phyloP scores from a whole-genome alignment of 2,113 vertebrate species.

The Proterorhinus semilunaris region DNA sequence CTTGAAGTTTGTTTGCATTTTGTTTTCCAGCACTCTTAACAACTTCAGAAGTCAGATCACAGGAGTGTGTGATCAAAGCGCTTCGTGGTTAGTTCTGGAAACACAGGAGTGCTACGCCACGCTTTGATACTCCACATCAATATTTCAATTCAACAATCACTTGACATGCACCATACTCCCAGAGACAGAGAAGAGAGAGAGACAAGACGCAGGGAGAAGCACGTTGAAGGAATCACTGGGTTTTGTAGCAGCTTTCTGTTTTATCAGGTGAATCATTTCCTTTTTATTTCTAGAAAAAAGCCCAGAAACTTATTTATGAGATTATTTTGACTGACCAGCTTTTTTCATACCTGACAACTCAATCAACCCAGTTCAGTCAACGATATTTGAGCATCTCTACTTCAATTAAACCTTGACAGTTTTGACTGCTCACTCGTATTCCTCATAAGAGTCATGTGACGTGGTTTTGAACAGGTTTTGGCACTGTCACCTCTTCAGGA shows the following conservation, averaged over 20 bases:
- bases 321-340: too few relatives aligned
- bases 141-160: constrained; percentile 85
- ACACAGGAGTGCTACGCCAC: constrained; percentile 80
- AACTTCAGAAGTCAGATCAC: constrained; percentile 86
- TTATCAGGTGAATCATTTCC: not conserved
- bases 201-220: constrained; percentile 46
- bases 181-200: constrained; percentile 69
- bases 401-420: too few relatives aligned
- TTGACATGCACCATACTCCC: constrained; percentile 82
- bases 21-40: constrained; percentile 84
- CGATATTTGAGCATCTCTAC: too few relatives aligned
- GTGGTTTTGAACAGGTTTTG: too few relatives aligned
- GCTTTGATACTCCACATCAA: constrained; percentile 87
- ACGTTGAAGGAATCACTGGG: constrained; percentile 43
- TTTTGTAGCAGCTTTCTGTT: constrained; percentile 36
- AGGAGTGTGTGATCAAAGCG: constrained; percentile 83
- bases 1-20: constrained; percentile 87
- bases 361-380: too few relatives aligned
- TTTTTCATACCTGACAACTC: too few relatives aligned
- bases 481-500: too few relatives aligned
- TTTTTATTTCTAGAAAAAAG: too few relatives aligned
- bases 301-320: too few relatives aligned
- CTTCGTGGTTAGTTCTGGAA: constrained; percentile 82
- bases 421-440: too few relatives aligned
- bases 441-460: too few relatives aligned